Conservation (phyloP, 2,797 vertebrate species). For the Urophycis tenuis region DNA sequence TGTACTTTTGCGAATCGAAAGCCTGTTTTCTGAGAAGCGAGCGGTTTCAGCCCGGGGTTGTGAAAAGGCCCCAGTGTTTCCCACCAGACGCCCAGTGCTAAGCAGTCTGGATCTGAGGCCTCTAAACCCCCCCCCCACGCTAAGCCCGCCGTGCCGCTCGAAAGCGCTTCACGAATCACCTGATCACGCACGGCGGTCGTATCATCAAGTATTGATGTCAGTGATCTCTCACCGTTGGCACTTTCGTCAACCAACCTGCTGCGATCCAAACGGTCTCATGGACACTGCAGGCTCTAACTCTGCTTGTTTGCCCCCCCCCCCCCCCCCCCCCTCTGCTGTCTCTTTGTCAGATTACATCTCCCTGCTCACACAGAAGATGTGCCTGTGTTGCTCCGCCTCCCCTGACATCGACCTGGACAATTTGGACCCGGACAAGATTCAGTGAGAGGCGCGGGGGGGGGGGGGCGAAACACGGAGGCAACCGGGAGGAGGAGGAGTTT, state of each 20-base stretch:
- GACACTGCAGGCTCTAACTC: too few relatives aligned
- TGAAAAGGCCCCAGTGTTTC: neutral
- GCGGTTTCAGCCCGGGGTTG: neutral
- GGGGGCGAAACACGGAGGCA: neutral
- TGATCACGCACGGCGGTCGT: neutral
- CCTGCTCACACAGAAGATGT: slow-evolving; percentile 71
- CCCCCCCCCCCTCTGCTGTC: neutral
- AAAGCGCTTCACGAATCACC: neutral
- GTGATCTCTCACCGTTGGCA: too few relatives aligned
- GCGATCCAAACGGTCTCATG: neutral
- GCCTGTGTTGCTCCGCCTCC: slow-evolving; percentile 70
- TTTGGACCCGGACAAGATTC: slow-evolving; percentile 56
- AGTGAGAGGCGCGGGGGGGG: slow-evolving; percentile 47
- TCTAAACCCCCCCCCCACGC: neutral
- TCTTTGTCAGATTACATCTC: slow-evolving; percentile 60
- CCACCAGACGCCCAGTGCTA: neutral
- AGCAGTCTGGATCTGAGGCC: neutral
- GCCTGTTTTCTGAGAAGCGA: neutral
- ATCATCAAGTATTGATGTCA: neutral
- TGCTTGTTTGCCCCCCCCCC: too few relatives aligned
- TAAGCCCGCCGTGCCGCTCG: too few relatives aligned
- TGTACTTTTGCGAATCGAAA: neutral
- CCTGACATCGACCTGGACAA: slow-evolving; percentile 71
- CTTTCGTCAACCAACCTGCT: neutral
- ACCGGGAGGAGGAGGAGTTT: neutral